phyloP scores from a whole-genome alignment of 2,797 vertebrate genomes.

The Clamator glandarius region DNA sequence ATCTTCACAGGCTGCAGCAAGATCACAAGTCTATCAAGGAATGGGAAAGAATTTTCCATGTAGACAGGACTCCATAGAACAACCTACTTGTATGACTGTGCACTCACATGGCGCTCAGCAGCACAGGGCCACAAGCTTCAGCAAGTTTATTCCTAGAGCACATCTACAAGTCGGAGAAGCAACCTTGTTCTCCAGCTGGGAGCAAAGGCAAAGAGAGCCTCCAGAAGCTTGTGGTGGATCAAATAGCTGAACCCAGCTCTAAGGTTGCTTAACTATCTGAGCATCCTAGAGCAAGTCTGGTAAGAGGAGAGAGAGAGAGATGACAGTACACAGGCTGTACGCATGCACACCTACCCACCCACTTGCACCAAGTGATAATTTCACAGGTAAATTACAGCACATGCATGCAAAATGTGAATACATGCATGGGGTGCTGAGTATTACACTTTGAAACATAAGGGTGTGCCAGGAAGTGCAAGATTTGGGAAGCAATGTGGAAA shows the following conservation, averaged over 20 bases:
- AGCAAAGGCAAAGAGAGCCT: neutral
- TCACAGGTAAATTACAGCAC: neutral
- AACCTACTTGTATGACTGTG: neutral
- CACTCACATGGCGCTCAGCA: neutral
- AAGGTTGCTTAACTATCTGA: neutral
- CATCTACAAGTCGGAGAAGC: neutral
- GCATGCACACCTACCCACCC: neutral
- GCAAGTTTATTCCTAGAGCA: neutral
- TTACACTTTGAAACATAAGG: neutral
- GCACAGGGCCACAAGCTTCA: neutral
- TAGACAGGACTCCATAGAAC: slow-evolving; percentile 17
- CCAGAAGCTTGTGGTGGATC: neutral
- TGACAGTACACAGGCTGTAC: neutral
- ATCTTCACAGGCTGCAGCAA: slow-evolving; percentile 10
- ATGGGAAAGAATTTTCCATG: neutral
- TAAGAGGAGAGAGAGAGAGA: neutral
- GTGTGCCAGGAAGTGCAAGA: neutral
- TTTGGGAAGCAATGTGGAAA: neutral
- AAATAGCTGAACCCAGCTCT: neutral
- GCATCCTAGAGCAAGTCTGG: neutral
- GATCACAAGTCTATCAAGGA: neutral
- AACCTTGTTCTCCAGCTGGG: neutral
- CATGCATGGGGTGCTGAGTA: neutral
- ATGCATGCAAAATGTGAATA: neutral
- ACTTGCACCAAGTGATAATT: neutral